These are phyloP conservation scores for Drosophila diplacantha DNA, from an alignment of 2,888 invertebrate species.

Conservation along the genomic window DNA sequence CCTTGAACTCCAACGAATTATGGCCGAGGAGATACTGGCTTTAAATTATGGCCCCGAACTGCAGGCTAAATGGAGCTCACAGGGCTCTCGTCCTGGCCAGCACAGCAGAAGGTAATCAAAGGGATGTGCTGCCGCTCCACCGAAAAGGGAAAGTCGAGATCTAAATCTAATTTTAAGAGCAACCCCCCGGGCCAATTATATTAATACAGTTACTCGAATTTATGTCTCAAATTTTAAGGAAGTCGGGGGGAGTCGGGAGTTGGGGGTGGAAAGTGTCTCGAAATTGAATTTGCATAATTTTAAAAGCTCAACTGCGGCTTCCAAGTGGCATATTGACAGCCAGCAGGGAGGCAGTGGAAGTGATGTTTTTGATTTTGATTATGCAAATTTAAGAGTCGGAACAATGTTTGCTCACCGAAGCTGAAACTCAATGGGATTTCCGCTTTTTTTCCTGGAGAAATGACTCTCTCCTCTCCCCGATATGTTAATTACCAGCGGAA, in stretches of 20 bases:
- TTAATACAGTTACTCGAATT: constrained; percentile 73
- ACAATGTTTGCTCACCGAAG: constrained; percentile 70
- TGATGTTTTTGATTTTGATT: constrained; percentile 75
- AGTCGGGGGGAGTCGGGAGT: constrained; percentile 6
- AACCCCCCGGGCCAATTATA: constrained; percentile 59
- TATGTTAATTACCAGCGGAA: constrained; percentile 50
- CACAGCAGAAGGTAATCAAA: constrained; percentile 38
- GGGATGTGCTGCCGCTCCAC: background rate
- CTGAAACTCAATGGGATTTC: constrained; percentile 39
- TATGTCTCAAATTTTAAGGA: constrained; percentile 49
- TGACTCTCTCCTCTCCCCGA: background rate
- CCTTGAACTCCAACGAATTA: constrained; percentile 24
- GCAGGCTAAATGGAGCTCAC: constrained; percentile 49
- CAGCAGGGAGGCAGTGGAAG: constrained; percentile 53
- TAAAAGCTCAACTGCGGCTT: constrained; percentile 66
- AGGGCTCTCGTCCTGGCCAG: constrained; percentile 10
- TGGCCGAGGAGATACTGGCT: constrained; percentile 53
- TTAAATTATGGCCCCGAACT: constrained; percentile 59
- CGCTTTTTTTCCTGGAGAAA: background rate
- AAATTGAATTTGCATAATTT: constrained; percentile 74
- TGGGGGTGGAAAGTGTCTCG: constrained; percentile 50
- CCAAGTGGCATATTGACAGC: constrained; percentile 69
- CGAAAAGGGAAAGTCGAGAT: constrained; percentile 11
- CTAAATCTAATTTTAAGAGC: constrained; percentile 69
- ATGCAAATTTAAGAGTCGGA: constrained; percentile 75